Conservation (phyloP, 2,888 invertebrate species). For the Acanthococcus lagerstroemiae region DNA sequence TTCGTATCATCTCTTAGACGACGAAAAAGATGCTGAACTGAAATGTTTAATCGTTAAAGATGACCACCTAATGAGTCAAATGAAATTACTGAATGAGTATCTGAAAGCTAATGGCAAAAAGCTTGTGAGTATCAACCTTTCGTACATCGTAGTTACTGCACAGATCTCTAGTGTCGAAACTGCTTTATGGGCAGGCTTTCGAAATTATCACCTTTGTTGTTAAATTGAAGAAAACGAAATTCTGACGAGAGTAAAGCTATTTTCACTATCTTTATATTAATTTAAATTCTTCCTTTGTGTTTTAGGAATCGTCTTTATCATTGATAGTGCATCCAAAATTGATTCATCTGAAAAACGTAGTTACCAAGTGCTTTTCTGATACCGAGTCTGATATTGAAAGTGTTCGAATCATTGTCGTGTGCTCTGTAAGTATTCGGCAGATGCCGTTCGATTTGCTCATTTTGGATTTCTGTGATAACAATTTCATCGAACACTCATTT, state of each 20-base stretch:
- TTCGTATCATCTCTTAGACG: too few relatives aligned
- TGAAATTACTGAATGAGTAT: conserved; percentile 13
- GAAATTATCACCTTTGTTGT: too few relatives aligned
- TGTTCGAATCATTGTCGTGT: conserved; percentile 5
- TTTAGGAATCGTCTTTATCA: conserved; percentile 14
- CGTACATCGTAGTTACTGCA: too few relatives aligned
- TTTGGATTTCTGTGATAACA: neutral
- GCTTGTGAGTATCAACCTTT: neutral
- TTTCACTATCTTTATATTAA: neutral
- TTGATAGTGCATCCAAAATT: conserved; percentile 16
- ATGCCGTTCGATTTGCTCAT: neutral
- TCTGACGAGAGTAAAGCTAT: too few relatives aligned
- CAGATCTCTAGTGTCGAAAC: too few relatives aligned
- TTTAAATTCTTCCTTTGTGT: neutral
- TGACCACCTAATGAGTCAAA: conserved; percentile 5
- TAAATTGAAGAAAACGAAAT: too few relatives aligned
- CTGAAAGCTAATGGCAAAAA: conserved; percentile 16
- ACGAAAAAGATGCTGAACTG: conserved; percentile 10
- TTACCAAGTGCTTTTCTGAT: neutral
- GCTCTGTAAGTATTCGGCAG: conserved; percentile 11
- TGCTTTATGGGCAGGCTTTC: too few relatives aligned
- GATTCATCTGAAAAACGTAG: conserved; percentile 9
- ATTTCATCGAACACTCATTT: neutral
- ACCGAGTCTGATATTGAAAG: neutral
- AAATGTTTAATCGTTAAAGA: conserved; percentile 9